Conservation (phyloP, 1,140 invertebrate genomes). For the Conus betulinus region DNA sequence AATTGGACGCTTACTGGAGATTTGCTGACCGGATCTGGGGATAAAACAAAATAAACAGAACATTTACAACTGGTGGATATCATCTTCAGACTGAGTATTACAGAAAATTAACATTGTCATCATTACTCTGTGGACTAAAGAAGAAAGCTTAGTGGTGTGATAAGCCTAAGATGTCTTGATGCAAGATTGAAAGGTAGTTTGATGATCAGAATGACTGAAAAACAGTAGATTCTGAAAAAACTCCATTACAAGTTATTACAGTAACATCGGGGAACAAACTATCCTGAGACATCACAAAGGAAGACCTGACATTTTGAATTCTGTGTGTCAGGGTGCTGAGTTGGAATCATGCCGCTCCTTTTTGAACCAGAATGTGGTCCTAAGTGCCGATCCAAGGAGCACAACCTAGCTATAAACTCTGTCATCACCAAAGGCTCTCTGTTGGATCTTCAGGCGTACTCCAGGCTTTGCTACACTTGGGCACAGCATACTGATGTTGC, state of each 20-base stretch:
- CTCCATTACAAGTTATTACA: neutral
- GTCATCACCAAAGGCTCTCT: conserved; percentile 79
- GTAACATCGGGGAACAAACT: too few relatives aligned
- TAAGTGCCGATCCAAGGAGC: conserved; percentile 80
- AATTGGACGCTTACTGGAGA: neutral
- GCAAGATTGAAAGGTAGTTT: neutral
- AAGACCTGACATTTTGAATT: neutral
- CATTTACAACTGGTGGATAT: too few relatives aligned
- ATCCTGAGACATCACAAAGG: neutral
- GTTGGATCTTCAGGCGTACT: conserved; percentile 68
- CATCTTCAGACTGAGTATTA: neutral
- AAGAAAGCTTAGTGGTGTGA: neutral
- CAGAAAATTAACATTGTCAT: neutral
- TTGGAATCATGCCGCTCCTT: conserved; percentile 48
- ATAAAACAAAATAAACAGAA: neutral
- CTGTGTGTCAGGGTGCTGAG: neutral
- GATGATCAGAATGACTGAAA: neutral
- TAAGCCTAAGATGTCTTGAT: too few relatives aligned
- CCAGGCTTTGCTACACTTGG: conserved; percentile 80
- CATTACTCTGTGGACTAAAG: neutral
- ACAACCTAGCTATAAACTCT: conserved; percentile 80
- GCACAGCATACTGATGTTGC: conserved; percentile 74
- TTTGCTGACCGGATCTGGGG: neutral
- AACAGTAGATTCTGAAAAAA: neutral
- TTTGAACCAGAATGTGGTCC: conserved; percentile 67